Conservation (phyloP, 2,113 vertebrate species). For the Sitta europaea region DNA sequence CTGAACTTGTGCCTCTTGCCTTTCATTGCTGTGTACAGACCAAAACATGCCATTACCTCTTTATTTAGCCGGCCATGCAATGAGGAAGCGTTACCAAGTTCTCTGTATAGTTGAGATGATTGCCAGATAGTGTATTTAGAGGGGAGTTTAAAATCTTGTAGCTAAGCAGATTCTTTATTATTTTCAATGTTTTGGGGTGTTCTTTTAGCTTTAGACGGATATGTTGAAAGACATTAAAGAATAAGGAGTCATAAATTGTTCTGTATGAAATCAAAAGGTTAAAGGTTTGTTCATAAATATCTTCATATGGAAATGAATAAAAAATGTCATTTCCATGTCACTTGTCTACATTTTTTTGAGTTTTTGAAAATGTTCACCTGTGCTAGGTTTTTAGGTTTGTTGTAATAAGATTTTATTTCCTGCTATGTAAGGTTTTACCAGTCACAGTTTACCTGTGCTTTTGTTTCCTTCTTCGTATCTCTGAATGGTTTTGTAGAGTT, state of each 20-base stretch:
- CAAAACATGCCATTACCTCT: neutral
- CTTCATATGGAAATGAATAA: neutral
- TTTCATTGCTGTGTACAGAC: neutral
- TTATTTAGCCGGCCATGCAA: neutral
- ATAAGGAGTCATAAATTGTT: neutral
- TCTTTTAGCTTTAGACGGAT: neutral
- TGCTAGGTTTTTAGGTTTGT: neutral
- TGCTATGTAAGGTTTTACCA: neutral
- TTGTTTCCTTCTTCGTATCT: neutral
- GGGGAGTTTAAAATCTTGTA: neutral
- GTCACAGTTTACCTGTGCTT: neutral
- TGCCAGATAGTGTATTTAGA: neutral
- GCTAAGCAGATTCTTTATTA: neutral
- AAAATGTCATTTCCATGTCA: neutral
- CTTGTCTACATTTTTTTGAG: neutral
- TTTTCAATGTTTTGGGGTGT: rapidly evolving
- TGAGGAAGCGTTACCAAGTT: neutral
- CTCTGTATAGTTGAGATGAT: neutral
- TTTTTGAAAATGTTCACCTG: neutral
- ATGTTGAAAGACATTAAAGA: neutral
- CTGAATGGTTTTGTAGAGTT: neutral
- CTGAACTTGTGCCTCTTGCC: neutral
- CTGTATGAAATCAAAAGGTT: neutral
- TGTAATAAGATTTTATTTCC: neutral
- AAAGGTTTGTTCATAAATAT: neutral